phyloP scores from a whole-genome alignment of 2,797 vertebrate species.

The Pangasius larnaudii region DNA sequence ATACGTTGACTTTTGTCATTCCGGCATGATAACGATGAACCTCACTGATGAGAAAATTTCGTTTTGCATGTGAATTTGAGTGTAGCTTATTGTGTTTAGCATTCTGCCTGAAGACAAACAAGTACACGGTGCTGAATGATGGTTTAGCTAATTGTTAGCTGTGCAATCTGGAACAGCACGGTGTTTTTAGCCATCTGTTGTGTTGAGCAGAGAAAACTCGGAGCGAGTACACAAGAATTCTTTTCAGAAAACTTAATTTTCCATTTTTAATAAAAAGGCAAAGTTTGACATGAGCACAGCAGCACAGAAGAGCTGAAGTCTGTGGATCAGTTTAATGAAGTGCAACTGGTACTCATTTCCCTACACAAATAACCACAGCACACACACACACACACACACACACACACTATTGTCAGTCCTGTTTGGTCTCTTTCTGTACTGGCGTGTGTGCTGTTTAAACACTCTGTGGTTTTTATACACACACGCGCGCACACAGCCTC shows the following conservation, averaged over 20 bases:
- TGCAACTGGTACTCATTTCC: not conserved
- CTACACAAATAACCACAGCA: not conserved
- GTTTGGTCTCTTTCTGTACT: conserved; percentile 1
- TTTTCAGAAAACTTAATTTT: not conserved
- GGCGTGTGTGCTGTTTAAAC: not conserved
- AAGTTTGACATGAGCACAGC: not conserved
- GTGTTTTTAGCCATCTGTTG: not conserved
- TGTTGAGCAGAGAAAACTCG: not conserved
- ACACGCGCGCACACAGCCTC: not conserved
- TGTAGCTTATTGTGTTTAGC: too few relatives aligned
- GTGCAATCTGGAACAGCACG: not conserved
- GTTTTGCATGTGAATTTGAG: too few relatives aligned
- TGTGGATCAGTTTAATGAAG: not conserved
- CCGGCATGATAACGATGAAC: too few relatives aligned
- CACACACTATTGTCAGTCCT: not conserved
- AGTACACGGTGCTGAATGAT: not conserved
- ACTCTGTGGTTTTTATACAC: not conserved
- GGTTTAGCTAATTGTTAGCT: not conserved
- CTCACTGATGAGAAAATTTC: too few relatives aligned
- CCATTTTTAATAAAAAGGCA: not conserved
- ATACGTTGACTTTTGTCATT: too few relatives aligned
- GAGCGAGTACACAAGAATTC: not conserved
- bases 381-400: not conserved
- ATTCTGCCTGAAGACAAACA: not conserved
- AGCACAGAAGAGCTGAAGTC: not conserved